Base-by-base conservation (phyloP, 2,113 vertebrate species). In the Syngnathoides biaculeatus region DNA sequence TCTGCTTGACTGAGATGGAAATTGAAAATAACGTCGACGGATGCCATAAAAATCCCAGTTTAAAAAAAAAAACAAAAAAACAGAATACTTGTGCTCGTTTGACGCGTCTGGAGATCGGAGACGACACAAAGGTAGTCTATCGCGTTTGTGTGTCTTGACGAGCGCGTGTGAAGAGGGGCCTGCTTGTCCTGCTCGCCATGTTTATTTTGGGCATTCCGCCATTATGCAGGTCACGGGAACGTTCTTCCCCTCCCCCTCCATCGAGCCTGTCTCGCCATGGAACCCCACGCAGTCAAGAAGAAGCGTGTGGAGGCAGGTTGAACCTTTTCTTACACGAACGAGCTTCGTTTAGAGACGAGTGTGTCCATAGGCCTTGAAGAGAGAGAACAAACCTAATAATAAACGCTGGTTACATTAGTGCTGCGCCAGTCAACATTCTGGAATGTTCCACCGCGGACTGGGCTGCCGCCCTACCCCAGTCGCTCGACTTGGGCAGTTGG, bases 401-500 rank as follows among this genome's bases (percentile, higher is more conserved):
- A 67, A 71, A 22, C 47, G 68, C 67, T 70, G 61, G 26, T 48
- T 58, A 78, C 64, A 35, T 48, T 55, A 78, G 82, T 67, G 74
- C 65, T 81, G 79, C 62, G 22, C 84, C 72, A 47, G 62, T 72
- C 65, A 69, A 70, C 15, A 39, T 40, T 74, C 82, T 83, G 86
- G 86, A 85, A 88, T 85, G 84, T 88, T 89, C 85, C 78, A 86
- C 79, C 78, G 71, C 74, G 79, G 86, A 86, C 26, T 79, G 86
- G 78, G 80, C 83, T 48, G 53, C 72, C 39, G 79, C 85, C 83
- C 80, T 84, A 71, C 78, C 81, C 22, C 2, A 12, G n/a, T 55
- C 5, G 26, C 10, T 57, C 14, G 1, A 8, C 26, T 57, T 8
- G 55, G 55, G 19, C 55, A 8, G 53, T 27, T 26, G 53, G 8